phyloP scores from a whole-genome alignment of 92 coral and sea anemone species.

The Actinostola sp. region DNA sequence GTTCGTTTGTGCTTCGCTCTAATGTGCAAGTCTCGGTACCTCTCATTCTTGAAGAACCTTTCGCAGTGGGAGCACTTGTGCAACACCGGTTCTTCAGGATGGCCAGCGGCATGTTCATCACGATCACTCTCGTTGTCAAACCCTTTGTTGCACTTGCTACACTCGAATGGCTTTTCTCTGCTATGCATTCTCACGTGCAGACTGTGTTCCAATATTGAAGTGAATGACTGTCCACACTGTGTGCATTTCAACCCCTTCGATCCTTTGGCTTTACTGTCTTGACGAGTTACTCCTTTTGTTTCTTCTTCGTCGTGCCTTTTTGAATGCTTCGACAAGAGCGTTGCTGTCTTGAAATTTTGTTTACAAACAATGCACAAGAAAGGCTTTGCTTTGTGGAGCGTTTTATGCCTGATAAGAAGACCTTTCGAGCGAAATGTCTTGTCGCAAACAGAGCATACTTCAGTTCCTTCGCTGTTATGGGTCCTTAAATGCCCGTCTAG shows the following conservation, averaged over 20 bases:
- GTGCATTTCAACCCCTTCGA: not conserved
- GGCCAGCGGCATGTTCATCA: slow-evolving; percentile 17
- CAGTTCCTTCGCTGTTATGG: slow-evolving; percentile 13
- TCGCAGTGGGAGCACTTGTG: slow-evolving; percentile 9
- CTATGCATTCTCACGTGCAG: slow-evolving; percentile 36
- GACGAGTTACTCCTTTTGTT: not conserved
- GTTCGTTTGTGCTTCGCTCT: not conserved
- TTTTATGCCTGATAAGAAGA: slow-evolving; percentile 9
- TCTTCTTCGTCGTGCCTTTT: not conserved
- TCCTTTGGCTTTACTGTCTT: not conserved
- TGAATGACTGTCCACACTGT: slow-evolving; percentile 13
- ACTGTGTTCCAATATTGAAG: slow-evolving; percentile 19
- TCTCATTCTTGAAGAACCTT: not conserved
- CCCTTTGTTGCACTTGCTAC: slow-evolving; percentile 24
- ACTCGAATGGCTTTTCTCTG: slow-evolving; percentile 20
- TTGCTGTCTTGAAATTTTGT: slow-evolving; percentile 18
- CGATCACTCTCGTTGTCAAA: slow-evolving; percentile 17
- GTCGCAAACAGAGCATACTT: slow-evolving; percentile 17
- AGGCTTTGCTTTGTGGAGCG: slow-evolving; percentile 10
- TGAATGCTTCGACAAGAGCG: slow-evolving; percentile 11
- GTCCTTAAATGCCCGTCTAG: slow-evolving; percentile 17
- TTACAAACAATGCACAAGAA: slow-evolving; percentile 18
- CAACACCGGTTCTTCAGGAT: not conserved
- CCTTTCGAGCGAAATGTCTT: slow-evolving; percentile 15
- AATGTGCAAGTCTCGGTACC: not conserved